phyloP scores from a whole-genome alignment of 1,140 invertebrate genomes.

The Formica exsecta region DNA sequence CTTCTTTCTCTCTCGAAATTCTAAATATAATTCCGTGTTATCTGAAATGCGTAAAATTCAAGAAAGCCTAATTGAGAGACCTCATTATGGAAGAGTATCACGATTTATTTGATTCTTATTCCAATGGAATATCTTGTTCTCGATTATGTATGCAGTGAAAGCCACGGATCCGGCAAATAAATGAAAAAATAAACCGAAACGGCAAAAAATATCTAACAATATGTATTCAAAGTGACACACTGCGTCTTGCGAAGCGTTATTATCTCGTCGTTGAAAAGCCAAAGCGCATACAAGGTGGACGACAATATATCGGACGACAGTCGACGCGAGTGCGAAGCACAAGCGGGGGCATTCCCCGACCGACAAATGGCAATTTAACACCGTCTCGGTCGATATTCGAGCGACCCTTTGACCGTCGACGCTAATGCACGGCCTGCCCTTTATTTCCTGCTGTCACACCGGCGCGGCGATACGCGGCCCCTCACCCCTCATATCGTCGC shows the following conservation, averaged over 20 bases:
- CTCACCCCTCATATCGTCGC: conserved; percentile 56
- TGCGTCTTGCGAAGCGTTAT: conserved; percentile 18
- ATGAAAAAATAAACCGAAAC: background rate
- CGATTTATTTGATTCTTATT: background rate
- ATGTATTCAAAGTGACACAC: background rate
- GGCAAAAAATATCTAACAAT: background rate
- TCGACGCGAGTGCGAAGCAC: conserved; percentile 20
- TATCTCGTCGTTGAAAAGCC: conserved; percentile 14
- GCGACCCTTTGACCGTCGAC: conserved; percentile 80
- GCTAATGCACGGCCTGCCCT: conserved; percentile 81
- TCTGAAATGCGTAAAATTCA: background rate
- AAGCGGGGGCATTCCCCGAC: conserved; percentile 71
- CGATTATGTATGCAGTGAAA: background rate
- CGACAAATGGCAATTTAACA: conserved; percentile 83
- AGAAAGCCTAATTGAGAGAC: background rate
- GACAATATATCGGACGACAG: conserved; percentile 68
- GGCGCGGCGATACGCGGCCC: conserved; percentile 67
- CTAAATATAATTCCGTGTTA: background rate
- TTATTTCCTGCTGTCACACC: conserved; percentile 82
- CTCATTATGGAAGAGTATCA: background rate
- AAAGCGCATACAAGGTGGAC: conserved; percentile 39
- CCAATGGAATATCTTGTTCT: background rate
- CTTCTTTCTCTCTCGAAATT: background rate
- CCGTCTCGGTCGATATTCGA: conserved; percentile 80
- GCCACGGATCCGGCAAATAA: background rate